Base-by-base conservation (phyloP, 2,113 vertebrate species). In the Scomber scombrus region DNA sequence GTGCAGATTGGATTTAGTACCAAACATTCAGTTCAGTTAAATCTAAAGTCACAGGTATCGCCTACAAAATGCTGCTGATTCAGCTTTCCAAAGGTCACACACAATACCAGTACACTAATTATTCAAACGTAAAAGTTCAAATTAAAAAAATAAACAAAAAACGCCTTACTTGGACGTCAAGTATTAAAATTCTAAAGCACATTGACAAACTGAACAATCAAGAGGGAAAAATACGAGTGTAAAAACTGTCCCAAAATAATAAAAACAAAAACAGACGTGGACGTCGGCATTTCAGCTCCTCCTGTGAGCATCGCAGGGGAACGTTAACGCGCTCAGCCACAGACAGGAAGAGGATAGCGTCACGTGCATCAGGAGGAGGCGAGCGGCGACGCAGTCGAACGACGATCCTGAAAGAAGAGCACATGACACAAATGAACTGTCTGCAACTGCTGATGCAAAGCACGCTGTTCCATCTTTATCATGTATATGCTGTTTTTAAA, bases 311-410 rank as follows among this genome's bases (percentile, higher is more conserved):
- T 88, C 85, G 90, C 88, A 93, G 93, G 84, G 86, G 89, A 95
- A 94, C 93, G 82, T 78, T 79, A 94, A 95, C 95, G 95, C 95
- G 93, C 90, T 94, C 92, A 89, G 95, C 90, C 95, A 57, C 83
- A 93, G 93, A 95, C 92, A 81, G 90, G 88, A 86, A 87, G 90
- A 86, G 74, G 85, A 93, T 88, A 93, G 91, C 86, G 89, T 89
- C 92, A 89, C 91, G 91, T 91, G 90, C 94, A 94, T 90, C 95
- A 90, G 93, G 93, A 91, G 92, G 92, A 87, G 81, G 93, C 92
- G 82, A 83, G 85, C 45, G 91, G 84, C 89, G 88, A 93, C 88
- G 91, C 85, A 93, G 91, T 65, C 45, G 90, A 78, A 91, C 89
- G 85, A 90, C 90, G 65, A 91, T 93, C 95, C 94, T 95, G 95